These are phyloP conservation scores for Trilocha varians DNA, from an alignment of 2,888 invertebrate genomes.

Conservation along the genomic window DNA sequence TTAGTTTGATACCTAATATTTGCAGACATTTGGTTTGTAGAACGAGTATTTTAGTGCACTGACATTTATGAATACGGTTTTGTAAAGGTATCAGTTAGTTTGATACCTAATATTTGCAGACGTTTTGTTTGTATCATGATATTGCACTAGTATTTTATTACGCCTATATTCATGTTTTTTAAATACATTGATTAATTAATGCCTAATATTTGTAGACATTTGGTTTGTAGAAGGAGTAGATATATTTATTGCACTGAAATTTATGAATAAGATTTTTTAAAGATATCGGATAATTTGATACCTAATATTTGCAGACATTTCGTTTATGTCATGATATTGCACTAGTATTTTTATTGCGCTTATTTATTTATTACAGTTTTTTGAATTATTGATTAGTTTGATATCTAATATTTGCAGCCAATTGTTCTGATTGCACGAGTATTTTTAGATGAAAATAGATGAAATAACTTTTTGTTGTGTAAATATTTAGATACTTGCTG, in stretches of 20 bases:
- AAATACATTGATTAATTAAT: constrained; percentile 33
- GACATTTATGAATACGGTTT: too few species aligned
- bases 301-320: constrained; percentile 16
- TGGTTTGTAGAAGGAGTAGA: too few species aligned
- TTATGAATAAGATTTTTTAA: constrained; percentile 2
- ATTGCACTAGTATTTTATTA: constrained; percentile 3
- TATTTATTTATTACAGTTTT: too few species aligned
- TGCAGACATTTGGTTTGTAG: not conserved
- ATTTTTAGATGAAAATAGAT: too few species aligned
- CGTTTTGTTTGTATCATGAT: not conserved
- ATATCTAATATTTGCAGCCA: too few species aligned
- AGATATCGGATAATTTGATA: constrained; percentile 27
- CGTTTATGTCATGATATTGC: constrained; percentile 1
- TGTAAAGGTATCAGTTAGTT: constrained; percentile 21
- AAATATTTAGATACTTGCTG: too few species aligned
- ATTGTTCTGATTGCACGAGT: too few species aligned
- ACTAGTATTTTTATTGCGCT: constrained; percentile 1
- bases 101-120: constrained; percentile 23
- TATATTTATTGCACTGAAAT: too few species aligned
- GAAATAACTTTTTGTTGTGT: too few species aligned
- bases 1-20: constrained; percentile 33
- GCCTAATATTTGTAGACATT: too few species aligned
- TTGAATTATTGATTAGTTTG: constrained; percentile 34
- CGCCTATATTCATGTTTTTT: too few species aligned
- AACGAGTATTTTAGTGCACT: constrained; percentile 1